Conservation (phyloP, 2,113 vertebrate species). For the Bubo scandiacus region DNA sequence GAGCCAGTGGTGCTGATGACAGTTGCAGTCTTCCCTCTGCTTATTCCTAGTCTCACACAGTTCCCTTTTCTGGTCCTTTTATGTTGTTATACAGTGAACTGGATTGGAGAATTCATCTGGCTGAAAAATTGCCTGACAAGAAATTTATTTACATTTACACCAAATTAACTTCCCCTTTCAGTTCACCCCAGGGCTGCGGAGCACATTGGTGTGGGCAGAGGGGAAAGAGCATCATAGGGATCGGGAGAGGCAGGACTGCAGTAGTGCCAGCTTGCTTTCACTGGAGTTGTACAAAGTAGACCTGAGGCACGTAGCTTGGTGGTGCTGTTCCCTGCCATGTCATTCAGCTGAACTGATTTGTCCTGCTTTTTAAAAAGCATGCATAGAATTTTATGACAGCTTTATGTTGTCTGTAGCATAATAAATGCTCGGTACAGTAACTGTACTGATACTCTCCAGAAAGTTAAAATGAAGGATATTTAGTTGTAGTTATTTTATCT, state of each 20-base stretch:
- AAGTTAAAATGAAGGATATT: not conserved
- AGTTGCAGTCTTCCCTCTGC: not conserved
- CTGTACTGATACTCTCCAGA: not conserved
- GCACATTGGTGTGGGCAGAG: not conserved
- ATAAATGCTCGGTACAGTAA: not conserved
- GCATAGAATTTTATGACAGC: not conserved
- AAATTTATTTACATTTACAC: not conserved
- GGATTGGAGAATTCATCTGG: not conserved
- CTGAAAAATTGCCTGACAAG: not conserved
- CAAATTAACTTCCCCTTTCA: not conserved
- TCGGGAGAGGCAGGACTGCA: not conserved
- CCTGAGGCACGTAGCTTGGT: fast-evolving
- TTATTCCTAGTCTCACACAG: not conserved
- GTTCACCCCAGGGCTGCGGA: not conserved
- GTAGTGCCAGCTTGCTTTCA: not conserved
- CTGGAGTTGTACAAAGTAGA: not conserved
- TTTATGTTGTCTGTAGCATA: not conserved
- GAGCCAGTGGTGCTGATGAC: not conserved
- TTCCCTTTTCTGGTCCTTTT: not conserved
- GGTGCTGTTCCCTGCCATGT: not conserved
- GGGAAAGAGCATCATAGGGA: not conserved
- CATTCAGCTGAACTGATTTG: not conserved
- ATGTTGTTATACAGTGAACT: not conserved
- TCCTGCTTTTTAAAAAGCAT: not conserved
- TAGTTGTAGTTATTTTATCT: not conserved